Evolutionary conservation across 2,888 invertebrate species (phyloP).

Genomic region (Drosophila maculinotata): DNA sequence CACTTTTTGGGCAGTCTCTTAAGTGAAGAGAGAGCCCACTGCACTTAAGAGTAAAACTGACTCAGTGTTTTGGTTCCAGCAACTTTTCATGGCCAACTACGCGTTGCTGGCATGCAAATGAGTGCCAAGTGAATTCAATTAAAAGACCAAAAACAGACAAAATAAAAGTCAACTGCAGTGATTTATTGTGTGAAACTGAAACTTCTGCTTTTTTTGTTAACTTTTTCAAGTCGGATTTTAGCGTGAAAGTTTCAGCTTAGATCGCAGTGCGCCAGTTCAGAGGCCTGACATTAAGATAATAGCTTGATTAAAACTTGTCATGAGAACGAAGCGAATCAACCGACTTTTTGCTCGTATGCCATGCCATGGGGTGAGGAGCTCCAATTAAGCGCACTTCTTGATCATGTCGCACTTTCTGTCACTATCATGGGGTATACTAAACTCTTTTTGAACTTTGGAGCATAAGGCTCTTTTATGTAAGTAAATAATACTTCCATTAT

Average conservation of each 20-base stretch:
- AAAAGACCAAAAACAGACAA: constrained; percentile 35
- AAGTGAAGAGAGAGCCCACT: background rate
- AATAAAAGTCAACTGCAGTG: constrained; percentile 63
- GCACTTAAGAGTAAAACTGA: background rate
- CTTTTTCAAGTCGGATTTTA: constrained; percentile 18
- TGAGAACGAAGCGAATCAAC: constrained; percentile 56
- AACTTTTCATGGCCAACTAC: constrained; percentile 60
- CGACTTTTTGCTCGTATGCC: constrained; percentile 16
- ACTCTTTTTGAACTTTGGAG: too few species aligned
- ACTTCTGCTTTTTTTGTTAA: constrained; percentile 41
- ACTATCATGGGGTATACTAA: background rate
- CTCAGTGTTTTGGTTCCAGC: background rate
- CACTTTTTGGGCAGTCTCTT: constrained; percentile 1
- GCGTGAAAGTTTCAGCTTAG: constrained; percentile 66
- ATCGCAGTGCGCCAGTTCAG: constrained; percentile 31
- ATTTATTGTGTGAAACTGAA: constrained; percentile 79
- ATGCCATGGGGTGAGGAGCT: constrained; percentile 36
- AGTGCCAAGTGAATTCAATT: constrained; percentile 63
- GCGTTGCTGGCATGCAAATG: constrained; percentile 56
- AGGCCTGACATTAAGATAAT: constrained; percentile 73
- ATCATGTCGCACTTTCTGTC: constrained; percentile 32
- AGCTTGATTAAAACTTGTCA: constrained; percentile 80
- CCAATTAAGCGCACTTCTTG: constrained; percentile 64
- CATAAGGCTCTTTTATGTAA: too few species aligned
- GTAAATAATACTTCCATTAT: too few species aligned